Evolutionary conservation across 2,797 vertebrate genomes (phyloP).

Genomic region (Dendrocincla fuliginosa): DNA sequence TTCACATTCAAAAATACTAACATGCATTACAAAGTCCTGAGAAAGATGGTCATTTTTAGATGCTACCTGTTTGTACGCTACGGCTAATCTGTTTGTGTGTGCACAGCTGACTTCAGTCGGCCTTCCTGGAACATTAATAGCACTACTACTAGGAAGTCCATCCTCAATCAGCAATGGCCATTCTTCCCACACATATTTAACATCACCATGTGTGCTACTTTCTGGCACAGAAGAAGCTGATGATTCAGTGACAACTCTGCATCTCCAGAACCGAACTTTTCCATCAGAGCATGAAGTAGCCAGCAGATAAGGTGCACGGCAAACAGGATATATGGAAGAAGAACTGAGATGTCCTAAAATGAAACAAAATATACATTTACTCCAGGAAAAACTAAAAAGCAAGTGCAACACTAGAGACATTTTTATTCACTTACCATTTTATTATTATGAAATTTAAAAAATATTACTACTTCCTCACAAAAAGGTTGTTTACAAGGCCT

Average conservation of each 20-base stretch:
- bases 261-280: conserved; percentile 95
- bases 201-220: neutral
- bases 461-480: neutral
- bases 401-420: rapidly evolving
- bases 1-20: conserved; percentile 95
- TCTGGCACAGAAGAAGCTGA: conserved; percentile 49
- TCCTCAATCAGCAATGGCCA: conserved; percentile 94
- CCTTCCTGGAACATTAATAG: conserved; percentile 84
- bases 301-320: conserved; percentile 91
- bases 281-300: conserved; percentile 95
- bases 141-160: conserved; percentile 83
- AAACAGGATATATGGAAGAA: conserved; percentile 92
- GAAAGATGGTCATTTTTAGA: conserved; percentile 29
- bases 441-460: neutral
- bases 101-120: conserved; percentile 93
- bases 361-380: neutral
- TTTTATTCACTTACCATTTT: neutral
- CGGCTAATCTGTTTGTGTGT: conserved; percentile 91
- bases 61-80: conserved; percentile 85
- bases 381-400: neutral
- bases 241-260: conserved; percentile 72
- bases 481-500: neutral
- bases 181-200: conserved; percentile 90
- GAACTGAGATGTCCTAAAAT: conserved; percentile 91
- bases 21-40: conserved; percentile 82